Percentiles rank a stretch among this genome's conserved stretches.
Conservation (phyloP, 2,888 invertebrate species). For the Diarsia mendica region DNA sequence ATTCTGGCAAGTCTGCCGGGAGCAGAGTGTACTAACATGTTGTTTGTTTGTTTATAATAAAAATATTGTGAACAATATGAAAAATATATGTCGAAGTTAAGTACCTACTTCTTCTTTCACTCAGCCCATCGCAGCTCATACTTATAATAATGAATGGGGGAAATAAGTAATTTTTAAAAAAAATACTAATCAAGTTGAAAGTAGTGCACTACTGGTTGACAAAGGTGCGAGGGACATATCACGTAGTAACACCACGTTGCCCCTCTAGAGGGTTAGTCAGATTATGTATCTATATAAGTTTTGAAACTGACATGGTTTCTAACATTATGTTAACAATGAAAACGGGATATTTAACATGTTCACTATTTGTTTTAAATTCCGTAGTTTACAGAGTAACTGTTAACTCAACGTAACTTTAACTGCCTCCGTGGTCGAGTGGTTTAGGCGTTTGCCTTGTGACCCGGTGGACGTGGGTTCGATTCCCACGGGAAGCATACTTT, state of each 20-base stretch:
- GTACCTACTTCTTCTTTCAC: neutral
- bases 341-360: too few species aligned
- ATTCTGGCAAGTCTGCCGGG: slow-evolving; percentile 29
- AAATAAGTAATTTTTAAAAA: neutral
- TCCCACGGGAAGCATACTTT: too few species aligned
- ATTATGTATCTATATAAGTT: too few species aligned
- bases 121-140: neutral
- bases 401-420: too few species aligned
- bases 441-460: too few species aligned
- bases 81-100: neutral
- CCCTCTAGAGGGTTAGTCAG: neutral
- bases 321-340: too few species aligned
- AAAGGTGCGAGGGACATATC: neutral
- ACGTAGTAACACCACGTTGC: neutral
- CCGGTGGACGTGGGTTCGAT: too few species aligned
- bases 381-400: too few species aligned
- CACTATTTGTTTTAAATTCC: too few species aligned
- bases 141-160: neutral
- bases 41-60: slow-evolving; percentile 19
- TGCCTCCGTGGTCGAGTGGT: too few species aligned
- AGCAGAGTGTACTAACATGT: slow-evolving; percentile 6
- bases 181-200: neutral
- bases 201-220: too few species aligned
- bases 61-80: slow-evolving; percentile 13
- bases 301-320: too few species aligned